A percentile compares a stretch with the other conserved stretches of the same genome.
Conservation (phyloP, 2,113 vertebrate genomes). For the Bucco capensis region DNA sequence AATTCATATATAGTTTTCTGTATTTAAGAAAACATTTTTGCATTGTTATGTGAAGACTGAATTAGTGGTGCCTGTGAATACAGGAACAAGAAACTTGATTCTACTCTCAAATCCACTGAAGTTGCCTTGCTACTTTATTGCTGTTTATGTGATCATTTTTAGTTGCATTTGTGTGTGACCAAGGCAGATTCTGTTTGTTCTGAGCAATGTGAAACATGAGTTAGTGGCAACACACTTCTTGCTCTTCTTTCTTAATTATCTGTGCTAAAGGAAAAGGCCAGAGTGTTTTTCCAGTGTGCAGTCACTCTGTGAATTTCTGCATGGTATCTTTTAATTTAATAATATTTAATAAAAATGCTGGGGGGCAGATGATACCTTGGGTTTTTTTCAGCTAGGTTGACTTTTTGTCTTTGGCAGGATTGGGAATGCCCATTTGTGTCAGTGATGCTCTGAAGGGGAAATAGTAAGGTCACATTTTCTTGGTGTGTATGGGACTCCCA, state of each 20-base stretch:
- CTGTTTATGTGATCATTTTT: background rate
- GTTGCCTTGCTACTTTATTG: background rate
- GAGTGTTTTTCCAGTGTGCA: background rate
- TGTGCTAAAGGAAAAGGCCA: background rate
- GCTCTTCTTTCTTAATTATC: background rate
- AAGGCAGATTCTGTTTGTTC: background rate
- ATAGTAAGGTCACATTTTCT: background rate
- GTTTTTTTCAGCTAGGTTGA: background rate
- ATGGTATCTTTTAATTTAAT: background rate
- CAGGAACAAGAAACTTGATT: background rate
- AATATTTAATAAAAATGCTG: background rate
- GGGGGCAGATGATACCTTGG: background rate
- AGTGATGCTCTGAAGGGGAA: background rate
- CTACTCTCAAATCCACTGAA: background rate
- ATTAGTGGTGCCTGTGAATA: background rate
- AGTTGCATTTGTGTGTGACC: background rate
- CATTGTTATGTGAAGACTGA: background rate
- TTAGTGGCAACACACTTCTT: background rate
- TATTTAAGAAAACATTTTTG: background rate
- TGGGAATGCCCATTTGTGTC: background rate
- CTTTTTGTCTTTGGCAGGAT: background rate
- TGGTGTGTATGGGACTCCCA: background rate
- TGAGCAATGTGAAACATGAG: background rate
- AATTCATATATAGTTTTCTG: background rate
- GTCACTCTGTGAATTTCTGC: background rate